A percentile compares a stretch with the other conserved stretches of the same genome.
These are phyloP conservation scores for Noctuana brunneofusca DNA, from an alignment of 2,888 invertebrate genomes.

Conservation along the genomic window DNA sequence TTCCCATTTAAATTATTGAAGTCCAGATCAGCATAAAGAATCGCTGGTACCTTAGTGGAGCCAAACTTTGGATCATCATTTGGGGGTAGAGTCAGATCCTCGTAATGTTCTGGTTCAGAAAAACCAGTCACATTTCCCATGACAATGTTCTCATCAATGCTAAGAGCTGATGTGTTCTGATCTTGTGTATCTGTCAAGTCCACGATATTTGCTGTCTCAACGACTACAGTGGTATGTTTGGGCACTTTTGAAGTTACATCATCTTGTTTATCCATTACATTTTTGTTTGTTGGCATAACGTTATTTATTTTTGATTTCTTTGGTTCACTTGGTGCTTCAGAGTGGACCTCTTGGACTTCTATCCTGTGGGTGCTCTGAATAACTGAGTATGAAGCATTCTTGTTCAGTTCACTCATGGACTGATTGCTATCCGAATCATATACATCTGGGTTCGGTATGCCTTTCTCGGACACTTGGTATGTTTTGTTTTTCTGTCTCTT, in stretches of 20 bases:
- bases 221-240: conserved; percentile 39
- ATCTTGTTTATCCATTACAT: conserved; percentile 28
- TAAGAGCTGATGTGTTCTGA: conserved; percentile 1
- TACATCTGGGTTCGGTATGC: conserved; percentile 74
- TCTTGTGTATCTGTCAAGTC: conserved; percentile 54
- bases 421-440: conserved; percentile 84
- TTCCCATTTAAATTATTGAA: conserved; percentile 75
- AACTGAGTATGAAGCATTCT: conserved; percentile 54
- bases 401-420: conserved; percentile 55
- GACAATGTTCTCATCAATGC: conserved; percentile 64
- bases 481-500: conserved; percentile 67
- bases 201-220: conserved; percentile 48
- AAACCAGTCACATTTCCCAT: conserved; percentile 74
- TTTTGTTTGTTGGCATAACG: neutral
- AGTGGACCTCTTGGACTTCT: conserved; percentile 81
- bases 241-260: conserved; percentile 37
- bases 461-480: conserved; percentile 65
- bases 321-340: conserved; percentile 46
- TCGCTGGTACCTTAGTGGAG: conserved; percentile 73
- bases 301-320: conserved; percentile 4
- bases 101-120: conserved; percentile 41
- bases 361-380: conserved; percentile 68
- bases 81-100: conserved; percentile 20
- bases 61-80: conserved; percentile 56
- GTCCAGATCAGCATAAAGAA: conserved; percentile 70